A percentile compares a stretch with the other conserved stretches of the same genome.
phyloP scores from a whole-genome alignment of 1,140 invertebrate genomes.

The Bathynomus jamesi region DNA sequence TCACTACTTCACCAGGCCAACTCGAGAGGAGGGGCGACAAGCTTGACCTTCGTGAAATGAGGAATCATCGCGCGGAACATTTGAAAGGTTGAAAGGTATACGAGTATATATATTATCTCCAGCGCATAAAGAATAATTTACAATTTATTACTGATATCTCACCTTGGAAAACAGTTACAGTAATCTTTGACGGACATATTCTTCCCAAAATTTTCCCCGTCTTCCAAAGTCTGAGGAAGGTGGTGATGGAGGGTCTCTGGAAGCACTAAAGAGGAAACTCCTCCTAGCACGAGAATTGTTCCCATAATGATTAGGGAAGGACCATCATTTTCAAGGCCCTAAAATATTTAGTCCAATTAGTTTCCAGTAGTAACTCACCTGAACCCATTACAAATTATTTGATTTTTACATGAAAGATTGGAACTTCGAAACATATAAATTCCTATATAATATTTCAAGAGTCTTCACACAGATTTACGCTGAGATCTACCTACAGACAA shows the following conservation, averaged over 20 bases:
- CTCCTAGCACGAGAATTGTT: conserved; percentile 66
- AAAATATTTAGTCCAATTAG: too few relatives aligned
- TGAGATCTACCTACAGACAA: too few relatives aligned
- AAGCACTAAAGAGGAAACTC: conserved; percentile 67
- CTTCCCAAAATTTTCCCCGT: conserved; percentile 65
- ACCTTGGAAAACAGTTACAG: conserved; percentile 23
- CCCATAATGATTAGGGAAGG: conserved; percentile 81
- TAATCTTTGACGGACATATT: conserved; percentile 41
- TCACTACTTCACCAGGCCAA: too few relatives aligned
- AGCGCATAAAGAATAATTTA: not conserved
- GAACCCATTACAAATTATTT: too few relatives aligned
- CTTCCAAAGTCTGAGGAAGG: conserved; percentile 74
- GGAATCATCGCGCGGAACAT: not conserved
- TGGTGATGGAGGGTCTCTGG: conserved; percentile 77
- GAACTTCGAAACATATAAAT: too few relatives aligned
- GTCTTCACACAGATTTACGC: too few relatives aligned
- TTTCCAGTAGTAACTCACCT: too few relatives aligned
- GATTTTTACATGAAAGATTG: too few relatives aligned
- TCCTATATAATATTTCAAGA: too few relatives aligned
- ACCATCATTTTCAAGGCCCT: conserved; percentile 35
- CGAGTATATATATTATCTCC: not conserved
- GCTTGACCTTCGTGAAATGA: not conserved
- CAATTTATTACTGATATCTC: conserved; percentile 10
- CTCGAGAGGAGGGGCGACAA: too few relatives aligned
- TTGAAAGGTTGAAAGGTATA: not conserved